Evolutionary conservation across 2,113 vertebrate genomes (phyloP).

Genomic region (Phalacrocorax pelagicus): DNA sequence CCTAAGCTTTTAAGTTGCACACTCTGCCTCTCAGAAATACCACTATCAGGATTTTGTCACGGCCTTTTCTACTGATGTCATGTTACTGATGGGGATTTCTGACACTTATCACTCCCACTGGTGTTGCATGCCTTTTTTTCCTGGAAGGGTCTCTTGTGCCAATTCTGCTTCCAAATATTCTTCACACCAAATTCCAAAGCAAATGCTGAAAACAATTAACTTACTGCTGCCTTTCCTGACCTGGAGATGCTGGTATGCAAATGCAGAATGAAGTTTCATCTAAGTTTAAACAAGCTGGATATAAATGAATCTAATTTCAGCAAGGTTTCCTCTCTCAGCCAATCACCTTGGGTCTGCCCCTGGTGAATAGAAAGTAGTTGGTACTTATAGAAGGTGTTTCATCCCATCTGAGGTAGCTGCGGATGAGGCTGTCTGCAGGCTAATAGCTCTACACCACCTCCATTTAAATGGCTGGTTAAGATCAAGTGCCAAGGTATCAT

Average conservation of each 20-base stretch:
- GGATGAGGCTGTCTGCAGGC: neutral
- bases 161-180: neutral
- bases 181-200: neutral
- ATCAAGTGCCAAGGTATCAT: neutral
- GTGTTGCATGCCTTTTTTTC: neutral
- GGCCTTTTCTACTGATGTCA: neutral
- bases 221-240: neutral
- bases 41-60: neutral
- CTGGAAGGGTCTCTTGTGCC: neutral
- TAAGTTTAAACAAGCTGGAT: neutral
- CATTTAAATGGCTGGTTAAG: neutral
- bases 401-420: too few relatives aligned
- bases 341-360: neutral
- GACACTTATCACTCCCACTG: neutral
- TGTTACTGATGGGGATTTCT: neutral
- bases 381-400: neutral
- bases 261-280: neutral
- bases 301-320: neutral
- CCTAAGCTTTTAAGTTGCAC: neutral
- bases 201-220: neutral
- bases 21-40: neutral
- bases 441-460: neutral
- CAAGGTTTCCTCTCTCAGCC: neutral
- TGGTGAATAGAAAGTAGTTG: neutral
- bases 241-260: neutral